Evolutionary conservation across 2,113 vertebrate genomes (phyloP).

Genomic region (Cololabis saira): DNA sequence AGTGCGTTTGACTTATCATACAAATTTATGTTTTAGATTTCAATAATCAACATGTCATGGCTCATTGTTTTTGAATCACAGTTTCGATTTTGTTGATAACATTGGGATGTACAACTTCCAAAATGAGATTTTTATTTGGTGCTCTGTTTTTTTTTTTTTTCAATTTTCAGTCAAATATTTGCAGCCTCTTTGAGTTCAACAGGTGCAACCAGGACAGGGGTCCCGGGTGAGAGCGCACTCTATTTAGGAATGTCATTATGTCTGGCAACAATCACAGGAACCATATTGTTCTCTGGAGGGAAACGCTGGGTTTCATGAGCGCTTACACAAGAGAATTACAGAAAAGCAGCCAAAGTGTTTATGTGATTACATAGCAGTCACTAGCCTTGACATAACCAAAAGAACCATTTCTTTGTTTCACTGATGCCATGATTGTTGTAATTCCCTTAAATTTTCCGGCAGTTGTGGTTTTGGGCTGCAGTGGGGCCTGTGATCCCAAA

Average conservation of each 20-base stretch:
- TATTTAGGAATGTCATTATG: conserved; percentile 42
- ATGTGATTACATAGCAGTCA: conserved; percentile 29
- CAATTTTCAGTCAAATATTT: conserved; percentile 53
- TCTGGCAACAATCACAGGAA: conserved; percentile 62
- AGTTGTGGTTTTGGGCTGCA: neutral
- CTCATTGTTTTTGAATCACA: conserved; percentile 8
- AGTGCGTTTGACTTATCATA: too few species aligned
- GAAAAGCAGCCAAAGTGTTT: conserved; percentile 25
- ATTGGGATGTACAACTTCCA: neutral
- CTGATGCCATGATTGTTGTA: conserved; percentile 22
- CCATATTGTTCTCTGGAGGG: conserved; percentile 31
- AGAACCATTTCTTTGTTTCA: conserved; percentile 23
- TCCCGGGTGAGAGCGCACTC: conserved; percentile 52
- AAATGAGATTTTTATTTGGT: neutral
- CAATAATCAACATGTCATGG: too few species aligned
- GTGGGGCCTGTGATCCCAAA: neutral
- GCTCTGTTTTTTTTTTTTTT: conserved; percentile 19
- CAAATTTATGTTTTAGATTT: too few species aligned
- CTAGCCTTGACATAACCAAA: conserved; percentile 31
- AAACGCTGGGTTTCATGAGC: conserved; percentile 29
- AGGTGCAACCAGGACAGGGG: conserved; percentile 34
- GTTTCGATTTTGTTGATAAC: too few species aligned
- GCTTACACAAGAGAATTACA: conserved; percentile 21
- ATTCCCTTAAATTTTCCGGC: neutral
- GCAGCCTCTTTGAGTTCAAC: conserved; percentile 33